A percentile compares a stretch with the other conserved stretches of the same genome.
phyloP scores from a whole-genome alignment of 1,140 invertebrate genomes.

The Gerris buenoi region DNA sequence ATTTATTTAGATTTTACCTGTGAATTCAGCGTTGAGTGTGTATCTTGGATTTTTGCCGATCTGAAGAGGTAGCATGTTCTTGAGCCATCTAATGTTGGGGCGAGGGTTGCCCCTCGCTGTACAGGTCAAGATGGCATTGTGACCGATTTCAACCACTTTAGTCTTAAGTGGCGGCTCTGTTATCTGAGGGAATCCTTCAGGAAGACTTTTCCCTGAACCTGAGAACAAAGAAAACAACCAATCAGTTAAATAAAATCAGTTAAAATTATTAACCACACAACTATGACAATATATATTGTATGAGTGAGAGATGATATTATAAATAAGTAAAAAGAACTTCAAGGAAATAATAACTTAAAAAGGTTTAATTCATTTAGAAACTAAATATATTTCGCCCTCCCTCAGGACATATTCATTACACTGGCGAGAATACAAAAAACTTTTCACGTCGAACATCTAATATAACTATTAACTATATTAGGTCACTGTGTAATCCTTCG shows the following conservation, averaged over 20 bases:
- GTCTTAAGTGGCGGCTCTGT: conserved; percentile 53
- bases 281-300: no score
- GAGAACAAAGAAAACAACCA: conserved; percentile 20
- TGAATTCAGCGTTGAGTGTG: conserved; percentile 47
- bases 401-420: no score
- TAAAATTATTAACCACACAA: background rate
- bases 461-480: no score
- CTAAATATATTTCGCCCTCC: no score
- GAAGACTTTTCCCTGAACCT: conserved; percentile 66
- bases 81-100: conserved; percentile 80
- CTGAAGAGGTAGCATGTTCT: conserved; percentile 78
- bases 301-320: no score
- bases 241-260: background rate
- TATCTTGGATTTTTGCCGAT: conserved; percentile 68
- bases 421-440: no score
- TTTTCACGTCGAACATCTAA: no score
- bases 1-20: conserved; percentile 59
- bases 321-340: no score
- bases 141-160: conserved; percentile 90
- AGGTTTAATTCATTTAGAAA: no score
- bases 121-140: conserved; percentile 74
- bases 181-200: conserved; percentile 80
- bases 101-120: conserved; percentile 68
- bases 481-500: no score
- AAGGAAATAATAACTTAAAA: no score